Evolutionary conservation across 92 coral and sea anemone genomes (phyloP), one percentile per base, ranked within the genome.

Genomic region (Pocillopora grandis): DNA sequence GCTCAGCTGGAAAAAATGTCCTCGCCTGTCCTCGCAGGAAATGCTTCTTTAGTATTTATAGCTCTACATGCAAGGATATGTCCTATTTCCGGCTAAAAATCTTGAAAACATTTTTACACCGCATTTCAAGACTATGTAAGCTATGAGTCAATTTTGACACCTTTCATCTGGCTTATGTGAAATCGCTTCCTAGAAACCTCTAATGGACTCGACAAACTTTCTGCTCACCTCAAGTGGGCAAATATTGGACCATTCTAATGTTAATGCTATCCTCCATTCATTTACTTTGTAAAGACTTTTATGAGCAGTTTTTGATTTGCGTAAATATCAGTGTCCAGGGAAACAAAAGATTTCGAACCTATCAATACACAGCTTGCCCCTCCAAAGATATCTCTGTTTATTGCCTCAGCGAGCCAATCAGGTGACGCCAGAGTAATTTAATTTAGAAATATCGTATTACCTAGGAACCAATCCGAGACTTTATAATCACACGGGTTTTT

Each of bases 211-310:
- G 33, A 87, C 83, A 88, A 91, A 88, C 89, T 88, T 78, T 72
- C 60, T 84, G 90, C 65, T 74, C 88, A 62, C 76, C 69, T 78
- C 82, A 78, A 89, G 89, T 71, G 87, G 72, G 87, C 92, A 89
- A 91, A 94, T 91, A 91, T 94, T 94, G 91, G 89, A 87, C 88
- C 88, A 71, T 86, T 89, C 87, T 94, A 56, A 94, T 91, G 94
- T 85, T 89, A 91, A 91, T 85, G 90, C 81, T 90, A 77, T 57
- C 20, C 56, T 58, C 83, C 68, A 88, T 88, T 91, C 90, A 76
- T 56, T 23, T 59, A 79, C 76, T 72, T 76, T 87, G 72, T 88
- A 88, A 67, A 83, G 88, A 52, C 76, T 89, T 84, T 91, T 78
- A 55, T 65, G 73, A 65, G 78, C 75, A 63, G 81, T 49, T 71